Conservation (phyloP, 2,113 vertebrate genomes). For the Plotosus lineatus region DNA sequence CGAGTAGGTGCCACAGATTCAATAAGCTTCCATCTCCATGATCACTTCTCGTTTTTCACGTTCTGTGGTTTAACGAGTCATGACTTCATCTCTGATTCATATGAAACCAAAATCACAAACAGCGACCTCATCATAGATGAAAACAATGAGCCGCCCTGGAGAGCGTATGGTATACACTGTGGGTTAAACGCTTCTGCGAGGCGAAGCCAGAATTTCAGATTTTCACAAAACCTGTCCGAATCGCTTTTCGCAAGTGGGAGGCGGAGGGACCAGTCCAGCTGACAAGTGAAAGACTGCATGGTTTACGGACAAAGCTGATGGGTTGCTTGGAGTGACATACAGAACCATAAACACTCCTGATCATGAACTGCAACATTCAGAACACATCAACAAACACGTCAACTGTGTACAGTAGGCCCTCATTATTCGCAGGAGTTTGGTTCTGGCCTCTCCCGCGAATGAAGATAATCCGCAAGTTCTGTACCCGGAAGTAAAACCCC, state of each 20-base stretch:
- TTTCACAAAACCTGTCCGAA: no score
- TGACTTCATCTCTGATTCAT: not conserved
- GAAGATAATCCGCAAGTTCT: no score
- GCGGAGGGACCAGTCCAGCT: constrained; percentile 7
- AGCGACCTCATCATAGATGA: not conserved
- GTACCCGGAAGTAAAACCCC: no score
- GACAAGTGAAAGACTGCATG: constrained; percentile 9
- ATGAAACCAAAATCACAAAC: not conserved
- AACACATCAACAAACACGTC: constrained; percentile 9
- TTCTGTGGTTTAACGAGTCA: not conserved
- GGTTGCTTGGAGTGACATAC: not conserved
- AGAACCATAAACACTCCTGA: not conserved
- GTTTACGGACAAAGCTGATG: constrained; percentile 1
- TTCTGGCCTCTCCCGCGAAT: no score
- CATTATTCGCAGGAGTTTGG: no score
- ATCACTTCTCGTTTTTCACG: not conserved
- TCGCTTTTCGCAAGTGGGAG: not conserved
- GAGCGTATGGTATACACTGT: not conserved
- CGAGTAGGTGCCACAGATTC: not conserved
- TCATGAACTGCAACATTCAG: not conserved
- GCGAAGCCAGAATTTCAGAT: not conserved
- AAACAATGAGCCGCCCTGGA: not conserved
- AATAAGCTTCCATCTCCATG: not conserved
- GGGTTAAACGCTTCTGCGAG: not conserved
- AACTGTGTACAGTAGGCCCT: not conserved